phyloP scores from a whole-genome alignment of 2,113 vertebrate species.

The Sebastes fasciatus region DNA sequence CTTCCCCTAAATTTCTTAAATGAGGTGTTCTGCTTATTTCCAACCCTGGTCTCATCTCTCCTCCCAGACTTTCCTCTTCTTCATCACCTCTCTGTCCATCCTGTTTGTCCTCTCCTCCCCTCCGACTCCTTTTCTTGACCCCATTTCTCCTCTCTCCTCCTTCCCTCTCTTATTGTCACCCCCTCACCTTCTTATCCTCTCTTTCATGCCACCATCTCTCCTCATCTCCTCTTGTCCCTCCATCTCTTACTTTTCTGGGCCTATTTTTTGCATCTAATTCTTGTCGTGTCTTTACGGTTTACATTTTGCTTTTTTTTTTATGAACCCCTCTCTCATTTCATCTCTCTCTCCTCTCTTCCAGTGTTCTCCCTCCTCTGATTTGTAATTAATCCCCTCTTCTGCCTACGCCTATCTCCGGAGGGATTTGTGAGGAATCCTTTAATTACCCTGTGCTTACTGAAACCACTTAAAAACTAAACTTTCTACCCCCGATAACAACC shows the following conservation, averaged over 20 bases:
- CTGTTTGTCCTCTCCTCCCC: not conserved
- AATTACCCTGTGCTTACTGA: constrained; percentile 47
- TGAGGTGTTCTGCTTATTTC: not conserved
- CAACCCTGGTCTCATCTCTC: not conserved
- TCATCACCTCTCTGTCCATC: too few relatives aligned
- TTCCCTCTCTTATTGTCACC: not conserved
- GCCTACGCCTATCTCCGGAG: constrained; percentile 10
- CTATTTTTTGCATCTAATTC: not conserved
- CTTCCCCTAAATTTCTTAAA: too few relatives aligned
- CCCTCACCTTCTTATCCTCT: not conserved
- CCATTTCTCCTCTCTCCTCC: not conserved
- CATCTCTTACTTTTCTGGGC: too few relatives aligned
- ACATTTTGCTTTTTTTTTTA: not conserved
- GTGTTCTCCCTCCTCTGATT: constrained; percentile 30
- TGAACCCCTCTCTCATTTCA: not conserved
- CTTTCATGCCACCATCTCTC: not conserved
- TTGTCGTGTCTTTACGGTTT: not conserved
- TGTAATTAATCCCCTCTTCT: constrained; percentile 55
- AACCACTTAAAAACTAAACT: constrained; percentile 42
- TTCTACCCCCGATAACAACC: constrained; percentile 6
- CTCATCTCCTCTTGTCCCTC: not conserved
- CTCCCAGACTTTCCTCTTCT: not conserved
- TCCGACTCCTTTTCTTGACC: not conserved
- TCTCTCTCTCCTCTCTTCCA: constrained; percentile 4
- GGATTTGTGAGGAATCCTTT: constrained; percentile 54